phyloP scores from a whole-genome alignment of 1,140 invertebrate species.

The Anastatus disparis region DNA sequence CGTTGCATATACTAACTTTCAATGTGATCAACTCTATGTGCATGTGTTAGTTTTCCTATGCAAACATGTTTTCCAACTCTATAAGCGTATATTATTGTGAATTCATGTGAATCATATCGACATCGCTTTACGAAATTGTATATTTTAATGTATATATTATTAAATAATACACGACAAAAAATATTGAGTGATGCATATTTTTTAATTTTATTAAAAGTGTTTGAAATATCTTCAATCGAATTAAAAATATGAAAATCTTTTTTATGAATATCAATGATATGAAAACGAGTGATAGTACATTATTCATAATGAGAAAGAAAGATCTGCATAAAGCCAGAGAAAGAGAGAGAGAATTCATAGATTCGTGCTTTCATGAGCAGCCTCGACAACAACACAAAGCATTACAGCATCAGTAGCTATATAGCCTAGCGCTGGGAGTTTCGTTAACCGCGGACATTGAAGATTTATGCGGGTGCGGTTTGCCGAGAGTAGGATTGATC shows the following conservation, averaged over 20 bases:
- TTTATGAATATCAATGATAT: no score
- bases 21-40: not conserved
- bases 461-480: slow-evolving; percentile 18
- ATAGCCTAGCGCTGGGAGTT: no score
- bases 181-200: not conserved
- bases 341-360: no score
- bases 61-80: not conserved
- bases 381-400: no score
- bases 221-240: no score
- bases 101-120: slow-evolving; percentile 22
- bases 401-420: no score
- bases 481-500: slow-evolving; percentile 19
- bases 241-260: no score
- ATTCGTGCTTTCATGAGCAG: no score
- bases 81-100: not conserved
- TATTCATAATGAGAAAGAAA: no score
- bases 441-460: slow-evolving; percentile 29
- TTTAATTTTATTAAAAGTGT: not conserved
- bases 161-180: no score
- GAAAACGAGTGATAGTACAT: no score
- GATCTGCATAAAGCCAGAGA: no score
- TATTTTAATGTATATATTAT: slow-evolving; percentile 1
- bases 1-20: not conserved
- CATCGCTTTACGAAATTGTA: slow-evolving; percentile 4
- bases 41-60: not conserved